These are phyloP conservation scores for Fabriciana adippe DNA, from an alignment of 2,888 invertebrate genomes.

Conservation along the genomic window DNA sequence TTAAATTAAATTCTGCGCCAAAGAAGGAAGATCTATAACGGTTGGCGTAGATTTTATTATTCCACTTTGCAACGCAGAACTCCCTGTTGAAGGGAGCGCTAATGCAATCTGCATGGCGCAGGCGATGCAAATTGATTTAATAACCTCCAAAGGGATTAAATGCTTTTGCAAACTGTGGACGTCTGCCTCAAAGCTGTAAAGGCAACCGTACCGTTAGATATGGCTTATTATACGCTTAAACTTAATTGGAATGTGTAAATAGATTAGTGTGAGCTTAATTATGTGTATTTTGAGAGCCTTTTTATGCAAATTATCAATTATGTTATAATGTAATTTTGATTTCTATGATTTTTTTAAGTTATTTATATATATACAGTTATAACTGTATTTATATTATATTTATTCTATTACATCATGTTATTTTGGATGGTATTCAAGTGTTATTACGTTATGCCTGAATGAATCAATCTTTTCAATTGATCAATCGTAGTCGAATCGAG, in stretches of 20 bases:
- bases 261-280: background rate
- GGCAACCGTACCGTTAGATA: slow-evolving; percentile 14
- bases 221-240: slow-evolving; percentile 12
- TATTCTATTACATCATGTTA: background rate
- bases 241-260: background rate
- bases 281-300: background rate
- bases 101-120: slow-evolving; percentile 34
- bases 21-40: slow-evolving; percentile 23
- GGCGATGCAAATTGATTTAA: slow-evolving; percentile 36
- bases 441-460: slow-evolving; percentile 28
- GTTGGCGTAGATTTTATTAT: slow-evolving; percentile 29
- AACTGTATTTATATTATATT: background rate
- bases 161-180: slow-evolving; percentile 18
- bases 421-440: slow-evolving; percentile 5
- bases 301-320: background rate
- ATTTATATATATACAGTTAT: no score
- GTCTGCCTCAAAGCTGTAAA: slow-evolving; percentile 5
- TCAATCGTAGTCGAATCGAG: slow-evolving; percentile 55
- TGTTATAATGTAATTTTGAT: background rate
- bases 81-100: slow-evolving; percentile 25
- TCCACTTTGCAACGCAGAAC: slow-evolving; percentile 25
- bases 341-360: no score
- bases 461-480: slow-evolving; percentile 59
- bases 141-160: slow-evolving; percentile 34
- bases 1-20: slow-evolving; percentile 6